Conservation (phyloP, 1,140 invertebrate genomes). For the Philaenus spumarius region DNA sequence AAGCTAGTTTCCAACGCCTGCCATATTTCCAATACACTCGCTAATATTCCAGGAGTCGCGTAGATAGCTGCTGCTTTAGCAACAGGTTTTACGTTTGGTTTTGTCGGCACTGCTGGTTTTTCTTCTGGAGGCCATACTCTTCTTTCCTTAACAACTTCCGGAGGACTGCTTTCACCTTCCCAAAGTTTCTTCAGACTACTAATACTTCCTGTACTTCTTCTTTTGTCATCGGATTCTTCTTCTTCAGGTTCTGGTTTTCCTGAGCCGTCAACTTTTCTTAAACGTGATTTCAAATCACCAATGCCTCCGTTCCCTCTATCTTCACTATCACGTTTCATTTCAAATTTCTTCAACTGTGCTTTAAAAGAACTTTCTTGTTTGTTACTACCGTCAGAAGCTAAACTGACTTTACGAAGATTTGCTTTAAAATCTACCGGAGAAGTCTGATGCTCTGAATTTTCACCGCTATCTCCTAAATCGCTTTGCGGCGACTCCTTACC, state of each 20-base stretch:
- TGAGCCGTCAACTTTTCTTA: conserved; percentile 68
- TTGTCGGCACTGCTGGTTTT: conserved; percentile 64
- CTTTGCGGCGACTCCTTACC: conserved; percentile 20
- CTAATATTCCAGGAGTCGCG: conserved; percentile 50
- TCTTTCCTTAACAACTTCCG: conserved; percentile 44
- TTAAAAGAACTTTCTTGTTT: conserved; percentile 42
- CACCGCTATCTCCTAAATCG: conserved; percentile 26
- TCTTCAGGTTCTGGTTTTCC: conserved; percentile 47
- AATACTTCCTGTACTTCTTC: conserved; percentile 88
- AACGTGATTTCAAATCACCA: conserved; percentile 76
- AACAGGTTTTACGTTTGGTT: conserved; percentile 46
- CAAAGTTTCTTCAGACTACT: conserved; percentile 87
- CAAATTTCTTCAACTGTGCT: conserved; percentile 60
- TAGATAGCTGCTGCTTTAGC: conserved; percentile 47
- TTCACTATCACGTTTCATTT: conserved; percentile 49
- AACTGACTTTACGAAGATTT: conserved; percentile 41
- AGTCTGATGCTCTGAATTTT: conserved; percentile 28
- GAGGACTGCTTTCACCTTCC: conserved; percentile 63
- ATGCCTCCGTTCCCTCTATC: conserved; percentile 46
- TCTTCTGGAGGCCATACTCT: conserved; percentile 48
- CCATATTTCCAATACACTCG: conserved; percentile 60
- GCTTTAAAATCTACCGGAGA: conserved; percentile 48
- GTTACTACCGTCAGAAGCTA: conserved; percentile 8
- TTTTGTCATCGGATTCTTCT: conserved; percentile 73
- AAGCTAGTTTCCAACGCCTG: conserved; percentile 58